These are phyloP conservation scores for Drosophila crucigera DNA, from an alignment of 2,888 invertebrate genomes.

Conservation along the genomic window DNA sequence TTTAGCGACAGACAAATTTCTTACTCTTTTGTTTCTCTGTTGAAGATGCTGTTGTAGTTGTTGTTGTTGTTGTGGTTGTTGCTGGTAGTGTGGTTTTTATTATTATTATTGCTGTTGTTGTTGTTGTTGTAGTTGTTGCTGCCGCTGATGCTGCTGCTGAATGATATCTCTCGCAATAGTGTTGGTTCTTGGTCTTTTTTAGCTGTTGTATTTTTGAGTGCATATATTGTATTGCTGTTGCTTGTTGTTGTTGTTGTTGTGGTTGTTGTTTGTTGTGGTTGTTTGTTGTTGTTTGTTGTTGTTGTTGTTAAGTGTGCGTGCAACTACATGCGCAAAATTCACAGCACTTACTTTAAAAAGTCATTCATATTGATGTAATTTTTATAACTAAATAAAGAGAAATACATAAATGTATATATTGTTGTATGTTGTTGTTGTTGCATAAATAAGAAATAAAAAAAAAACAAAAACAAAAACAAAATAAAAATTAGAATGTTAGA, in stretches of 20 bases:
- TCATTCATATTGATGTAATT: constrained; percentile 84
- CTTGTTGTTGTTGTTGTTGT: constrained; percentile 5
- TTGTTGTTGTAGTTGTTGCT: constrained; percentile 15
- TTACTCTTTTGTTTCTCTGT: constrained; percentile 35
- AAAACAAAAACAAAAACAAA: background rate
- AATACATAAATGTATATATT: constrained; percentile 51
- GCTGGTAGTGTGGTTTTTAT: constrained; percentile 9
- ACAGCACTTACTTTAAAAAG: constrained; percentile 81
- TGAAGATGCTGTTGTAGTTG: constrained; percentile 9
- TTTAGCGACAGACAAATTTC: constrained; percentile 32
- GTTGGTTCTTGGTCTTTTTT: constrained; percentile 39
- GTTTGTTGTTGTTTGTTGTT: constrained; percentile 3
- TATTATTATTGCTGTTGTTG: constrained; percentile 10
- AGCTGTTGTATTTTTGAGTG: constrained; percentile 36
- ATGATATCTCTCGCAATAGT: constrained; percentile 14
- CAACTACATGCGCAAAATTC: constrained; percentile 57
- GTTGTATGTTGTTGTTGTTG: constrained; percentile 24
- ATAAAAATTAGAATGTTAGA: constrained; percentile 15
- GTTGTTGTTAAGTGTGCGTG: constrained; percentile 45
- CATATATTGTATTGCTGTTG: constrained; percentile 24
- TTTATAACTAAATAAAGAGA: constrained; percentile 82
- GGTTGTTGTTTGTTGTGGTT: background rate
- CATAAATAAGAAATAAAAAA: constrained; percentile 31
- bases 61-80: constrained; percentile 10
- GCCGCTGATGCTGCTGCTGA: constrained; percentile 20